Conservation (phyloP, 2,113 vertebrate species). For the Pelusios castaneus region DNA sequence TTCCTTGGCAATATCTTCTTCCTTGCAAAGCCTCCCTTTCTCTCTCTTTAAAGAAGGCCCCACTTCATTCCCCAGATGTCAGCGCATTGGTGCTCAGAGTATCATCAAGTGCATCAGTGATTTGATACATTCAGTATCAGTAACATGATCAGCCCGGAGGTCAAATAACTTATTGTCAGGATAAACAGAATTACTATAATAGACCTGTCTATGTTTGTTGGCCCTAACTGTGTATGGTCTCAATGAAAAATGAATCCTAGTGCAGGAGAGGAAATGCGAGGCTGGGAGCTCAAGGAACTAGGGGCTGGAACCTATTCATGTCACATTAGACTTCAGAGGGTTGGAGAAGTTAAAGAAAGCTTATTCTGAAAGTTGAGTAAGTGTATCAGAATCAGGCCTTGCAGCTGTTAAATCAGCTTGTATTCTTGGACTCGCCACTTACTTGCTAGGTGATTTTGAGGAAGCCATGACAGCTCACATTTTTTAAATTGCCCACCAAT, state of each 20-base stretch:
- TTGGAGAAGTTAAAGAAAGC: not conserved
- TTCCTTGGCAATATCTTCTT: not conserved
- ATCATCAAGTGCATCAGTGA: not conserved
- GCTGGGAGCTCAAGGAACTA: not conserved
- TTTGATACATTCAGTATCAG: not conserved
- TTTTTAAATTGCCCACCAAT: fast-evolving
- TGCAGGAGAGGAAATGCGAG: not conserved
- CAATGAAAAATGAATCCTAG: not conserved
- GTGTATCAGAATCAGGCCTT: not conserved
- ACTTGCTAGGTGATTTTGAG: not conserved
- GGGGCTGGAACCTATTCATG: not conserved
- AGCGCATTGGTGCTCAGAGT: fast-evolving
- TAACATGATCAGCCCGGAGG: slow-evolving; percentile 11
- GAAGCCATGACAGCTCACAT: not conserved
- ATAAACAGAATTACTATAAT: not conserved
- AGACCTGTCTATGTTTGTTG: not conserved
- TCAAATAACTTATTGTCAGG: slow-evolving; percentile 19
- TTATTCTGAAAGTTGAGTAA: fast-evolving
- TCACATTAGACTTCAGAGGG: fast-evolving
- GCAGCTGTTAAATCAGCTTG: fast-evolving
- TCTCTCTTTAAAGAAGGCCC: not conserved
- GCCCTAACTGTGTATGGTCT: not conserved
- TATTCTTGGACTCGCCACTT: fast-evolving
- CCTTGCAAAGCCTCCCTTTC: not conserved
- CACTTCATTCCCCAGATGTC: not conserved